phyloP scores from a whole-genome alignment of 2,888 invertebrate species.

The Harpalus rufipes region DNA sequence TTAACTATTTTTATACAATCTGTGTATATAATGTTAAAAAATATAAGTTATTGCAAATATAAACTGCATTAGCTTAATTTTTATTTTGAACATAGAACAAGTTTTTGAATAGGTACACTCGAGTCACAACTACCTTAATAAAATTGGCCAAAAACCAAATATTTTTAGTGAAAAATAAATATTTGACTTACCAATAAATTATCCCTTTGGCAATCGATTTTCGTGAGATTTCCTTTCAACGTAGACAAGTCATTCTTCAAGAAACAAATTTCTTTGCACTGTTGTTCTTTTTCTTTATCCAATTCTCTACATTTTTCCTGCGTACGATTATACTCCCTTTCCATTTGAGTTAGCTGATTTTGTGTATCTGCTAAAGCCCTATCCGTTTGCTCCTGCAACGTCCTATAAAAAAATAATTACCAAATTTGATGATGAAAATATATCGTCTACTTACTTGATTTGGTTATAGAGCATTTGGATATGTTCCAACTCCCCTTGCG shows the following conservation, averaged over 20 bases:
- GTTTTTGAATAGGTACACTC: too few species aligned
- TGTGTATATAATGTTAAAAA: too few species aligned
- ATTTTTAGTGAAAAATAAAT: constrained; percentile 14
- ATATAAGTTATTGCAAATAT: too few species aligned
- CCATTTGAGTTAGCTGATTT: constrained; percentile 82
- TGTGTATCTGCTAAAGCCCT: constrained; percentile 85
- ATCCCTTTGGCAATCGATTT: constrained; percentile 87
- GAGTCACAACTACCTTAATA: too few species aligned
- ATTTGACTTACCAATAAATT: constrained; percentile 78
- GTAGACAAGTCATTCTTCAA: constrained; percentile 83
- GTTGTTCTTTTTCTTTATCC: constrained; percentile 81
- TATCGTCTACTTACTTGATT: constrained; percentile 78
- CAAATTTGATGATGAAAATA: background rate
- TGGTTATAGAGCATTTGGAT: constrained; percentile 80
- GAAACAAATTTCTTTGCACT: constrained; percentile 81
- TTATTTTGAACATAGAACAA: too few species aligned
- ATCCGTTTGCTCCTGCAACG: constrained; percentile 88
- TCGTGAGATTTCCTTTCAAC: constrained; percentile 82
- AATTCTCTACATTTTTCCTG: constrained; percentile 80
- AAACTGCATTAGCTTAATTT: too few species aligned
- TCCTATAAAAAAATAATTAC: constrained; percentile 77
- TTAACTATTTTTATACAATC: too few species aligned
- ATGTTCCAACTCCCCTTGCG: constrained; percentile 79
- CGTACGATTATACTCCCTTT: constrained; percentile 82
- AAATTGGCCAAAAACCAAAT: too few species aligned